Percentiles rank a stretch among this genome's conserved stretches.
Evolutionary conservation across 2,113 vertebrate species (phyloP).

Genomic region (Lepus americanus): DNA sequence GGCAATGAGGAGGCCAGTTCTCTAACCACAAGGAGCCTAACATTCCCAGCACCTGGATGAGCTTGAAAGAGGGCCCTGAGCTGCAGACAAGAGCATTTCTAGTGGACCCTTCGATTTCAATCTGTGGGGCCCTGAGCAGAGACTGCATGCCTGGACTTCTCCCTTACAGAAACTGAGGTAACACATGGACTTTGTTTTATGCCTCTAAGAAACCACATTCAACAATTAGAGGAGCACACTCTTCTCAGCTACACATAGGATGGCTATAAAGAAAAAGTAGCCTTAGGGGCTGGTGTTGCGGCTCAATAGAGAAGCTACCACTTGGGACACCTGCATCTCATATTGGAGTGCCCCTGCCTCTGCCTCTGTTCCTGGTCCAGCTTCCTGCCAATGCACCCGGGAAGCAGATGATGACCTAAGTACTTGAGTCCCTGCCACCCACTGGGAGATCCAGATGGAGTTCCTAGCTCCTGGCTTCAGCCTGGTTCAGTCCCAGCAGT

Average conservation of each 20-base stretch:
- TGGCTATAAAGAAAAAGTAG: not conserved
- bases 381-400: too few relatives aligned
- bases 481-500: too few relatives aligned
- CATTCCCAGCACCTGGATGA: not conserved
- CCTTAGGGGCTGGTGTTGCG: too few relatives aligned
- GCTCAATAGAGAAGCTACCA: too few relatives aligned
- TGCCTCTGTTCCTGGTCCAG: too few relatives aligned
- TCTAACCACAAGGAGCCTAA: not conserved
- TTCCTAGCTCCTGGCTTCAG: too few relatives aligned
- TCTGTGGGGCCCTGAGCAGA: not conserved
- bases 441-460: too few relatives aligned
- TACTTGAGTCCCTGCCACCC: too few relatives aligned
- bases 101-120: not conserved
- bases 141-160: not conserved
- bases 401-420: too few relatives aligned
- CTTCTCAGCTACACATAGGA: not conserved
- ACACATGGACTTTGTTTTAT: constrained; percentile 1
- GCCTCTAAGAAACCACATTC: not conserved
- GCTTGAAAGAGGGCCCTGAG: not conserved
- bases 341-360: too few relatives aligned
- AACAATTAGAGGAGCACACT: constrained; percentile 15
- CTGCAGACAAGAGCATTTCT: not conserved
- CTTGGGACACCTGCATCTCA: too few relatives aligned
- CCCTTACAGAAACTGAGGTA: not conserved
- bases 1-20: not conserved